These are phyloP conservation scores for Cydia splendana DNA, from an alignment of 1,140 invertebrate genomes.

Conservation along the genomic window DNA sequence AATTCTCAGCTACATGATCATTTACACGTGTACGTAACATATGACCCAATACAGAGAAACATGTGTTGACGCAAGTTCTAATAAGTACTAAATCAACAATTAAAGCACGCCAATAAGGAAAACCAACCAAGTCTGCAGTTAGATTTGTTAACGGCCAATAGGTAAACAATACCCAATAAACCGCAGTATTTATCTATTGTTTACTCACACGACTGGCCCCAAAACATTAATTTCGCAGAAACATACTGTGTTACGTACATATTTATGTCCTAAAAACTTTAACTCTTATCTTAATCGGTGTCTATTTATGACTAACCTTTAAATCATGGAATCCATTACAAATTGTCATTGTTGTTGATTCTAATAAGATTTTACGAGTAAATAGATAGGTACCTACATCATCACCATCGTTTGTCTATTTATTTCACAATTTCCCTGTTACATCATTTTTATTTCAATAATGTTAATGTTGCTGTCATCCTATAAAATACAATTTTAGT, in stretches of 20 bases:
- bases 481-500: too few species aligned
- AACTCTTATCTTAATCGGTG: not conserved
- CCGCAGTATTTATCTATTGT: not conserved
- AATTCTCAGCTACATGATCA: not conserved
- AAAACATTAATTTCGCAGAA: not conserved
- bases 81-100: conserved; percentile 5
- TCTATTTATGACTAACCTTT: not conserved
- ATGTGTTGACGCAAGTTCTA: conserved; percentile 31
- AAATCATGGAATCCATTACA: not conserved
- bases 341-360: conserved; percentile 4
- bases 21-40: not conserved
- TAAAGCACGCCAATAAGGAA: not conserved
- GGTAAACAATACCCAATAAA: conserved; percentile 5
- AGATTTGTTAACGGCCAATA: not conserved
- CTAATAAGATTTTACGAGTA: not conserved
- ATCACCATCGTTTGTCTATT: too few species aligned
- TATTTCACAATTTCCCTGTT: too few species aligned
- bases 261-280: not conserved
- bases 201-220: not conserved
- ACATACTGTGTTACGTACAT: not conserved
- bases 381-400: too few species aligned
- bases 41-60: not conserved
- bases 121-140: not conserved
- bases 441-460: too few species aligned
- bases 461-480: too few species aligned